These are phyloP conservation scores for Sminthurinus aureus DNA, from an alignment of 2,888 invertebrate species.

Conservation along the genomic window DNA sequence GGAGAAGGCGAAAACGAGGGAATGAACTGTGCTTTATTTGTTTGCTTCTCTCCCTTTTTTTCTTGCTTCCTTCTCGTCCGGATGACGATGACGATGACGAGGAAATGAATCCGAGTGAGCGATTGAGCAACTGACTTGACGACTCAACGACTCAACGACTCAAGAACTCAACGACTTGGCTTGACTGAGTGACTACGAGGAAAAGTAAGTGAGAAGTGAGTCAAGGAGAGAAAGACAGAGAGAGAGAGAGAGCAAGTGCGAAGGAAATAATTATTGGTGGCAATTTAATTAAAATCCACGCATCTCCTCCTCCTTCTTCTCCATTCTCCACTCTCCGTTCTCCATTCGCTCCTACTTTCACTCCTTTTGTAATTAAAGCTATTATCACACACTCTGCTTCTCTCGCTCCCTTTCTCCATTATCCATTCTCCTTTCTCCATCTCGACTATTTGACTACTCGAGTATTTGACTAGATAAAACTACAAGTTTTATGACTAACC, in stretches of 20 bases:
- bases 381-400: neutral
- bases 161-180: neutral
- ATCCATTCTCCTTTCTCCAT: neutral
- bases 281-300: constrained; percentile 20
- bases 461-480: too few species aligned
- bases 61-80: neutral
- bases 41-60: neutral
- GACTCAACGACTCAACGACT: neutral
- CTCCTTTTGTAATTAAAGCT: constrained; percentile 4
- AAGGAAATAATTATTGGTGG: constrained; percentile 14
- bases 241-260: neutral
- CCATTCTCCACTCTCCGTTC: neutral
- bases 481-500: too few species aligned
- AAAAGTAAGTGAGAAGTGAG: too few species aligned
- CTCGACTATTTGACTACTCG: too few species aligned
- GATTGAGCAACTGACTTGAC: constrained; percentile 10
- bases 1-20: neutral
- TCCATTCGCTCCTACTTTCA: neutral
- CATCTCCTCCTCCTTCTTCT: constrained; percentile 5
- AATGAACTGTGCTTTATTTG: too few species aligned
- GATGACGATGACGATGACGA: neutral
- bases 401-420: too few species aligned
- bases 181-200: neutral
- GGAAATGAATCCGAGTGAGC: neutral
- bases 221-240: neutral